Evolutionary conservation across 2,113 vertebrate genomes (phyloP).

Genomic region (Heterotis niloticus): DNA sequence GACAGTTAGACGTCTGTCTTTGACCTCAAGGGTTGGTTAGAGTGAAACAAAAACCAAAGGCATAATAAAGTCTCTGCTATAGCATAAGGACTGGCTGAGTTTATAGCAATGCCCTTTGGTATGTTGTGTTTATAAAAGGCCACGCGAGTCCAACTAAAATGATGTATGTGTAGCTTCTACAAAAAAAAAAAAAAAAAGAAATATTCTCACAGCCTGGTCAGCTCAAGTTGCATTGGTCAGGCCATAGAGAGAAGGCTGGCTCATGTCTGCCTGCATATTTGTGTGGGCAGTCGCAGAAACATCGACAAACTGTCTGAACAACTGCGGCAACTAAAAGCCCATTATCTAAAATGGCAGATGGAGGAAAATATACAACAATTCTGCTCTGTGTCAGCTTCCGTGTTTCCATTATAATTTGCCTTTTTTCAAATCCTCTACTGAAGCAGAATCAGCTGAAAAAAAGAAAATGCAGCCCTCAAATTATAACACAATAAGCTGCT

Average conservation of each 20-base stretch:
- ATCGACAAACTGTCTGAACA: conserved; percentile 38
- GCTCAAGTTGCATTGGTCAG: not conserved
- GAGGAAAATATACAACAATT: conserved; percentile 39
- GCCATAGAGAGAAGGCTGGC: conserved; percentile 8
- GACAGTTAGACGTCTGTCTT: not conserved
- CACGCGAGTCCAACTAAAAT: not conserved
- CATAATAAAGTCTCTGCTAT: not conserved
- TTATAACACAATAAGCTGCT: no score
- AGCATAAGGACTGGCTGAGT: not conserved
- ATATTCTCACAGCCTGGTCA: not conserved
- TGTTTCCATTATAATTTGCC: conserved; percentile 43
- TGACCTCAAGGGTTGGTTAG: not conserved
- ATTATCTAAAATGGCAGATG: conserved; percentile 52
- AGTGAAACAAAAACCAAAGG: not conserved
- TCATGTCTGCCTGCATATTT: conserved; percentile 44
- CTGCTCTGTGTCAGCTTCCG: conserved; percentile 32
- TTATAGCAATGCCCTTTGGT: not conserved
- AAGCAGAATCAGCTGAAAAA: not conserved
- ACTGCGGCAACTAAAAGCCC: conserved; percentile 42
- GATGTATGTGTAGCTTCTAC: not conserved
- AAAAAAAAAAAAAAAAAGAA: not conserved
- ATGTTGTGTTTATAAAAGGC: not conserved
- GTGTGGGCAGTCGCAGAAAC: conserved; percentile 48
- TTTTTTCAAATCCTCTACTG: conserved; percentile 29
- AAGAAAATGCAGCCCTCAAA: conserved; percentile 18